These are phyloP conservation scores for Agrochola lota DNA, from an alignment of 2,888 invertebrate genomes.

Conservation along the genomic window DNA sequence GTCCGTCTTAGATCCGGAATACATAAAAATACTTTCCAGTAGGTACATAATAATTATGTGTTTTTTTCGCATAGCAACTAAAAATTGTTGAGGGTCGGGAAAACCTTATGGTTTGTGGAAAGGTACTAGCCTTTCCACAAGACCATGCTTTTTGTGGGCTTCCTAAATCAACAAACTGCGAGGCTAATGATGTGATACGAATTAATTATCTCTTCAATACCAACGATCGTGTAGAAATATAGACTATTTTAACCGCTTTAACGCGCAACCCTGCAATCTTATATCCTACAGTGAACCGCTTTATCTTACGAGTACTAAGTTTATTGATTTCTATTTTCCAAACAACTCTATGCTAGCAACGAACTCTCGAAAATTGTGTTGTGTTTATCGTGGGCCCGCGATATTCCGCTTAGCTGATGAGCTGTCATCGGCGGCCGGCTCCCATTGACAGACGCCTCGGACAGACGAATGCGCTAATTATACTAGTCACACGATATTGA, in stretches of 20 bases:
- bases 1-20: constrained; percentile 34
- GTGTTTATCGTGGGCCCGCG: constrained; percentile 8
- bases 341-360: not conserved
- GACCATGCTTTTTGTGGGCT: too few relatives aligned
- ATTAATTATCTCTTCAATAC: not conserved
- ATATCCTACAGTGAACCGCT: not conserved
- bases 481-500: constrained; percentile 43
- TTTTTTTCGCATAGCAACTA: too few relatives aligned
- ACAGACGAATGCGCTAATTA: constrained; percentile 58
- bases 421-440: constrained; percentile 60
- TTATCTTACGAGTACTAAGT: not conserved
- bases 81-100: not conserved
- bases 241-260: too few relatives aligned
- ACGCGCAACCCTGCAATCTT: not conserved
- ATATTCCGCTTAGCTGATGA: constrained; percentile 52
- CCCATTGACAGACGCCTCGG: constrained; percentile 53
- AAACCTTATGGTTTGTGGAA: not conserved
- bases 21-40: not conserved
- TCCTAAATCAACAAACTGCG: not conserved
- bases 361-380: not conserved
- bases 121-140: too few relatives aligned
- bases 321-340: not conserved
- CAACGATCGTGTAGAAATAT: too few relatives aligned
- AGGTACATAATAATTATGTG: too few relatives aligned
- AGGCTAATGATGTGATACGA: not conserved